Evolutionary conservation across 1,140 invertebrate species (phyloP), one percentile per base, ranked within the genome.

Genomic region (Magallana gigas): DNA sequence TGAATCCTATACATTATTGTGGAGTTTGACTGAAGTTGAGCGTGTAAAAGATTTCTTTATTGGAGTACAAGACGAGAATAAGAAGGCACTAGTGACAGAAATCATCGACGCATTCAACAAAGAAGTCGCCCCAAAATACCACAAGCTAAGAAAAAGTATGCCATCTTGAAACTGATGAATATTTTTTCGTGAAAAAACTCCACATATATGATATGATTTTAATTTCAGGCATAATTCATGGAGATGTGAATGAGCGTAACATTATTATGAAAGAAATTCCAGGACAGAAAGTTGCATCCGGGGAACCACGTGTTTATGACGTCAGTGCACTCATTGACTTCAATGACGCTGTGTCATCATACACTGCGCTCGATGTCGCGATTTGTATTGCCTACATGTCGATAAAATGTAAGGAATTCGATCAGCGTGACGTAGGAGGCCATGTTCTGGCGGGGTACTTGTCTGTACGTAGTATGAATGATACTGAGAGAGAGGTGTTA

Each of bases 221-320:
- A 5, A 48, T 48, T 48, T 48, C 36, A 94, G 97, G 97, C 68
- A 95, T 97, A 14, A 97, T 99, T 87, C 98, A 98, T 92, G 98
- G 98, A 5, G 98, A 98, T 93, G 95, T 98, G 58, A 98, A 98
- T 92, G 98, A 98, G 92, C 97, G 97, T 92, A 99, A 99, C 94
- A 96, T 98, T 14, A 92, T 98, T 0, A 96, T 98, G 0, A 91
- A 93, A 0, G 89, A 88, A 29, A 76, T 80, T 5, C 68, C 58
- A n/a, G 90, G 58, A 9, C 71, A 91, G 57, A 86, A 87, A 16
- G 36, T 48, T 36, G 68, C 62, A 36, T 57, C 90, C 18, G 59
- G 58, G 11, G 84, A 91, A 14, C 76, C 89, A 18, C 82, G 88
- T 16, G 81, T 91, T 29, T 92, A 93, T 90, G 89, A 92, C 56